Evolutionary conservation across 2,113 vertebrate genomes (phyloP).

Genomic region (Salvelinus fontinalis): DNA sequence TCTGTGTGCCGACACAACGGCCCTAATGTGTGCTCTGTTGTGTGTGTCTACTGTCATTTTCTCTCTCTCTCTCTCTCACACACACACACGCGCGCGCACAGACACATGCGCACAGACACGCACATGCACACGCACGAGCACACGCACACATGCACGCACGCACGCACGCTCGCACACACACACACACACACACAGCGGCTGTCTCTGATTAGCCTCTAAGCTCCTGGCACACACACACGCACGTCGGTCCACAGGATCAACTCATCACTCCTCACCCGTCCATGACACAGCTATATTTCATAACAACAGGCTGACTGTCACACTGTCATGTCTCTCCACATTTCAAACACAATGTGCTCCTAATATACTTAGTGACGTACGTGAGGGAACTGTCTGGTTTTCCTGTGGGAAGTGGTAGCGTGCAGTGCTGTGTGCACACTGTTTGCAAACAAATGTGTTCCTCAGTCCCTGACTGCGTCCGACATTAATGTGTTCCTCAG

Average conservation of each 20-base stretch:
- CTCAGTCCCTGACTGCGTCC: background rate
- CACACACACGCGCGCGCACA: conserved; percentile 23
- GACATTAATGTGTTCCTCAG: too few species aligned
- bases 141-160: background rate
- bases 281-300: background rate
- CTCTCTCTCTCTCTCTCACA: background rate
- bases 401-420: background rate
- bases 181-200: too few species aligned
- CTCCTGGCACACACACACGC: too few species aligned
- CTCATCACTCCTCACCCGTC: background rate
- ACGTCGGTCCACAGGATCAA: background rate
- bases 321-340: background rate
- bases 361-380: background rate
- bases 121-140: background rate
- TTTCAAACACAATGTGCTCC: background rate
- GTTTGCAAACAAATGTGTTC: background rate
- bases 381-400: background rate
- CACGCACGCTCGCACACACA: background rate
- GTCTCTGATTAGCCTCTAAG: too few species aligned
- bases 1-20: background rate
- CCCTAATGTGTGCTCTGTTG: background rate
- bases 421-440: background rate
- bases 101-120: conserved; percentile 20
- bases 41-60: background rate
- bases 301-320: background rate